These are phyloP conservation scores for Pangasius macronema DNA, from an alignment of 2,797 vertebrate genomes.

Conservation along the genomic window DNA sequence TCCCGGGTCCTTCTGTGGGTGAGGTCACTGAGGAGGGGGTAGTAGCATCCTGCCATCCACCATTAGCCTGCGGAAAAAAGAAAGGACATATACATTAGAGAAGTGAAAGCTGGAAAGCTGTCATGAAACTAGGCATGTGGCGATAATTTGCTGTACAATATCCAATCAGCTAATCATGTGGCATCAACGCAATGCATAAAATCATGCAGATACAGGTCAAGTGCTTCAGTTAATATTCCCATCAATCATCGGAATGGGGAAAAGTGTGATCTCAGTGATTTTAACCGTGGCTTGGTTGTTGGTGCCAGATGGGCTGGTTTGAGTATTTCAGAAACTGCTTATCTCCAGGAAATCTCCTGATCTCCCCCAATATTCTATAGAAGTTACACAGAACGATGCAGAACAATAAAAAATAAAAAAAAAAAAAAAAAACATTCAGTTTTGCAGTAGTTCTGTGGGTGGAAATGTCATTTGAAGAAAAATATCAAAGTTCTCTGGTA, in stretches of 20 bases:
- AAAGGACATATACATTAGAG: conserved; percentile 1
- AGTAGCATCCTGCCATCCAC: conserved; percentile 97
- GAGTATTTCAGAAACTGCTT: not conserved
- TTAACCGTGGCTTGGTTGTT: not conserved
- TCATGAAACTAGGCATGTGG: not conserved
- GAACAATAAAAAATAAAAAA: not conserved
- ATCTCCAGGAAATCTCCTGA: not conserved
- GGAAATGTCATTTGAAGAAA: not conserved
- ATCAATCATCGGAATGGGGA: not conserved
- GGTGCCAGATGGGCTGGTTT: not conserved
- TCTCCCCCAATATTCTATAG: not conserved
- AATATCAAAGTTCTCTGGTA: not conserved
- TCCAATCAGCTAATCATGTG: not conserved
- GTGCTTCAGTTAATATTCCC: not conserved
- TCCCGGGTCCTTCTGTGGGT: conserved; percentile 99
- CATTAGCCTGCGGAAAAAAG: conserved; percentile 52
- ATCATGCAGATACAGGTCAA: not conserved
- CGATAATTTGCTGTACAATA: not conserved
- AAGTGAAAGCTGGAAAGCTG: not conserved
- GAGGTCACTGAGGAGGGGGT: conserved; percentile 99
- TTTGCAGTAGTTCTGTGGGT: not conserved
- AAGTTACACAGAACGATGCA: not conserved
- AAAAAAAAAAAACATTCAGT: not conserved
- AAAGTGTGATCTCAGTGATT: not conserved
- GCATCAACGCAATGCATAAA: not conserved